phyloP scores from a whole-genome alignment of 1,140 invertebrate species.

The Druon quercuslanigerum region DNA sequence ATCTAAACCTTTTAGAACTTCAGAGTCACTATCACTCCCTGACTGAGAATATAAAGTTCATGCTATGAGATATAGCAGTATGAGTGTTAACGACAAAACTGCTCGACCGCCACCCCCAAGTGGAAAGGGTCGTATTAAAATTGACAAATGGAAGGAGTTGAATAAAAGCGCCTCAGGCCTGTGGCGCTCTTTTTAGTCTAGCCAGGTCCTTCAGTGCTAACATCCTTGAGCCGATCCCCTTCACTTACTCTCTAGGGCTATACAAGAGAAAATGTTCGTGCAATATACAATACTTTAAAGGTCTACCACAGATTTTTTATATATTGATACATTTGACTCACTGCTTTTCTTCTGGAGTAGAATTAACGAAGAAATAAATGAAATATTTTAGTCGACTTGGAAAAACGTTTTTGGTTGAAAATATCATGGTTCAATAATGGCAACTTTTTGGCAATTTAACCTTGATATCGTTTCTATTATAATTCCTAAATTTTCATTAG shows the following conservation, averaged over 20 bases:
- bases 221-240: slow-evolving; percentile 26
- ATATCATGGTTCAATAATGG: no score
- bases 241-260: not conserved
- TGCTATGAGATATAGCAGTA: slow-evolving; percentile 12
- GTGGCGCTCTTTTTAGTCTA: slow-evolving; percentile 19
- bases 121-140: slow-evolving; percentile 9
- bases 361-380: not conserved
- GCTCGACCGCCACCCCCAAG: not conserved
- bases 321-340: not conserved
- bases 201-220: slow-evolving; percentile 25
- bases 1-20: slow-evolving; percentile 1
- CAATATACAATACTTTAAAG: not conserved
- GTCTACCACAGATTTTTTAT: not conserved
- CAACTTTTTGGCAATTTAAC: no score
- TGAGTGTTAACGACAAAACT: slow-evolving; percentile 19
- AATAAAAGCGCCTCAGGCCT: slow-evolving; percentile 17
- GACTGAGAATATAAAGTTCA: not conserved
- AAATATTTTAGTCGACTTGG: no score
- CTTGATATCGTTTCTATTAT: no score
- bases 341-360: not conserved
- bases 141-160: slow-evolving; percentile 24
- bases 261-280: not conserved
- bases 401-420: no score
- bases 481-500: no score
- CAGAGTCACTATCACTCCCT: slow-evolving; percentile 1